Conservation (phyloP, 2,797 vertebrate species). For the Acomys russatus region DNA sequence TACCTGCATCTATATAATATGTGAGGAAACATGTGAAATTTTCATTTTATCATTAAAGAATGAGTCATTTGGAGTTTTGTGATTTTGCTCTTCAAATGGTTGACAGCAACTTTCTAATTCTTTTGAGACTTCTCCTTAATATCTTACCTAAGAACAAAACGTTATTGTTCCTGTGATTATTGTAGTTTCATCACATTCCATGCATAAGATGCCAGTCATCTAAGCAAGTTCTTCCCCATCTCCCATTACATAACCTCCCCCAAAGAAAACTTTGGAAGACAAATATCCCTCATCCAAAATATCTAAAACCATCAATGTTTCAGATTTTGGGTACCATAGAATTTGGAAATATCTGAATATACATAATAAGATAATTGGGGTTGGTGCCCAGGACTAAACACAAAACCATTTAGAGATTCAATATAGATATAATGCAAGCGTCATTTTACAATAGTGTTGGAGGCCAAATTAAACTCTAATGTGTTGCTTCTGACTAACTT, state of each 20-base stretch:
- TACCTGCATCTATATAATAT: not conserved
- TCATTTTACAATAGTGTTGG: not conserved
- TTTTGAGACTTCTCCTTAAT: slow-evolving; percentile 22
- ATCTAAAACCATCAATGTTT: not conserved
- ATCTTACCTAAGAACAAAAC: slow-evolving; percentile 57
- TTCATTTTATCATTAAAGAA: slow-evolving; percentile 16
- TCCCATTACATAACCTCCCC: not conserved
- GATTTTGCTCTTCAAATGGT: not conserved
- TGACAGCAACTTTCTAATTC: slow-evolving; percentile 2
- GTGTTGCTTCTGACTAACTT: not conserved
- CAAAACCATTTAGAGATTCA: not conserved
- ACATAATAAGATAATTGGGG: not conserved
- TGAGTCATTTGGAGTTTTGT: not conserved
- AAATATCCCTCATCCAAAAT: not conserved
- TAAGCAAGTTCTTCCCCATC: slow-evolving; percentile 45
- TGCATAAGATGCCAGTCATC: slow-evolving; percentile 59
- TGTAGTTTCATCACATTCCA: slow-evolving; percentile 53
- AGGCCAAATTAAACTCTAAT: not conserved
- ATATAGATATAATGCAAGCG: not conserved
- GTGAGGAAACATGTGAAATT: not conserved
- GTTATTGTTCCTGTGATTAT: not conserved
- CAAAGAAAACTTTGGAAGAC: not conserved
- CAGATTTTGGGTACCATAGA: not conserved
- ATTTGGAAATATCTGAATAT: not conserved
- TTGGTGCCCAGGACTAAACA: not conserved